phyloP scores from a whole-genome alignment of 1,140 invertebrate species.

The Yoshiicerus persimilis region DNA sequence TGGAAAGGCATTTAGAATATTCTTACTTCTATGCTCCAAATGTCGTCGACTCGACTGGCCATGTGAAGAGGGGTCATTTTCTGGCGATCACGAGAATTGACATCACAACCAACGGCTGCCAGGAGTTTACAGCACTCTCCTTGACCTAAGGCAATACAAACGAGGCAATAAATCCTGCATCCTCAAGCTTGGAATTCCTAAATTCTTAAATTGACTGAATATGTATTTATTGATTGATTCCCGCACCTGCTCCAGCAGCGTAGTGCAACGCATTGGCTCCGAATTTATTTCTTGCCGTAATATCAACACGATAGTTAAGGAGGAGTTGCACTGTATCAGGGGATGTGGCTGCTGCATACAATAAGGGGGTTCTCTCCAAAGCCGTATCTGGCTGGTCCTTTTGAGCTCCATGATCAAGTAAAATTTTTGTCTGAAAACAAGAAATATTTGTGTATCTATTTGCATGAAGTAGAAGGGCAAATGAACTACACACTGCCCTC shows the following conservation, averaged over 20 bases:
- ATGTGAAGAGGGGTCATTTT: slow-evolving; percentile 49
- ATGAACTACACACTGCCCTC: too few species aligned
- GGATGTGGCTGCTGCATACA: slow-evolving; percentile 46
- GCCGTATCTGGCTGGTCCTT: slow-evolving; percentile 48
- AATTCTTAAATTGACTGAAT: not conserved
- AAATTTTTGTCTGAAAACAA: slow-evolving; percentile 39
- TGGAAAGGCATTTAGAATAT: not conserved
- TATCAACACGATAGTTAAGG: slow-evolving; percentile 42
- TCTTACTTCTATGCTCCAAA: slow-evolving; percentile 48
- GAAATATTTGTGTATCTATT: too few species aligned
- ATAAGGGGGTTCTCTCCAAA: slow-evolving; percentile 44
- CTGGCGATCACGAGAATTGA: slow-evolving; percentile 47
- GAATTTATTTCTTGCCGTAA: slow-evolving; percentile 46
- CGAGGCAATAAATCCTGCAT: not conserved
- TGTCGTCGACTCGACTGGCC: slow-evolving; percentile 48
- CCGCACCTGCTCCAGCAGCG: slow-evolving; percentile 47
- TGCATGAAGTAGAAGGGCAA: too few species aligned
- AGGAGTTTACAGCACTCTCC: slow-evolving; percentile 44
- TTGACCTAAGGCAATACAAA: slow-evolving; percentile 38
- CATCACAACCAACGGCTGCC: slow-evolving; percentile 43
- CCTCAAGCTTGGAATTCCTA: too few species aligned
- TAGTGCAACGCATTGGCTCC: slow-evolving; percentile 48
- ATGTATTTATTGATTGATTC: not conserved
- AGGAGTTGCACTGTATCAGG: slow-evolving; percentile 46
- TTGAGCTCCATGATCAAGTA: slow-evolving; percentile 47